Evolutionary conservation across 2,113 vertebrate genomes (phyloP).

Genomic region (Osmerus eperlanus): DNA sequence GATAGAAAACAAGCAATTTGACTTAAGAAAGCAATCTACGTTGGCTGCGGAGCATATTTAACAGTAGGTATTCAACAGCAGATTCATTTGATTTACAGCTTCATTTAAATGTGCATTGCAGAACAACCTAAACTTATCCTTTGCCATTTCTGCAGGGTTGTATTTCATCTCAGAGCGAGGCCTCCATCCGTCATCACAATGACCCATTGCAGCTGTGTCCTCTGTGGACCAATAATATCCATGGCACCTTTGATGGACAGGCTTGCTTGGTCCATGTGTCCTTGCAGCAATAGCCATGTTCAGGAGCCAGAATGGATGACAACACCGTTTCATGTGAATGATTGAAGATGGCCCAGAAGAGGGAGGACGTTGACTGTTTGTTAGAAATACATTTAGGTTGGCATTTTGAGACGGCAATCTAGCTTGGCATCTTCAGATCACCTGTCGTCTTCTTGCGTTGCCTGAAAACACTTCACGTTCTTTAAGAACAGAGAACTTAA

Average conservation of each 20-base stretch:
- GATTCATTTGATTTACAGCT: no score
- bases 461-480: not conserved
- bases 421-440: not conserved
- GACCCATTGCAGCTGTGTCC: not conserved
- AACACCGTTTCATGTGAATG: not conserved
- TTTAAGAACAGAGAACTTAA: not conserved
- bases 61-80: no score
- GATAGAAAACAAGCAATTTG: no score
- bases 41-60: no score
- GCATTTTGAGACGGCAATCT: not conserved
- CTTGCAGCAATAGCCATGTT: not conserved
- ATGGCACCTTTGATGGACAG: conserved; percentile 3
- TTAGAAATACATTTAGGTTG: not conserved
- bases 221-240: conserved; percentile 1
- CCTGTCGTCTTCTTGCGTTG: not conserved
- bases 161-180: not conserved
- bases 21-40: no score
- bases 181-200: not conserved
- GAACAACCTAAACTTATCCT: no score
- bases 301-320: not conserved
- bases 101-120: no score
- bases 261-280: not conserved
- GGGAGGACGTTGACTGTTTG: not conserved
- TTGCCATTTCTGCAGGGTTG: not conserved
- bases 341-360: not conserved